Conservation (phyloP, 1,140 invertebrate species). For the Cecropterus lyciades region DNA sequence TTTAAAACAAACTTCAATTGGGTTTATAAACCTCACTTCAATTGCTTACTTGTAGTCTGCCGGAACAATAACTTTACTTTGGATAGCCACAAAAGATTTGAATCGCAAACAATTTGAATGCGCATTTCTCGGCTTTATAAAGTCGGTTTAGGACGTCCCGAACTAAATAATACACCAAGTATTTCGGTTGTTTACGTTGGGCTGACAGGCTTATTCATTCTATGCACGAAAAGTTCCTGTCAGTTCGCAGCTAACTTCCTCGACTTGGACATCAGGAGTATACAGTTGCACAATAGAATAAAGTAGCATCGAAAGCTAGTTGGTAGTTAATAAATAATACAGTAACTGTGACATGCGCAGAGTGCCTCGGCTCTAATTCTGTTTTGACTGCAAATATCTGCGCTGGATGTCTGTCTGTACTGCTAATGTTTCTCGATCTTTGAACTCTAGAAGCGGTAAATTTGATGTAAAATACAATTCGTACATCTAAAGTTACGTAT, state of each 20-base stretch:
- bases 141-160: constrained; percentile 34
- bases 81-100: constrained; percentile 34
- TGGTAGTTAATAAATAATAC: constrained; percentile 83
- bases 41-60: constrained; percentile 23
- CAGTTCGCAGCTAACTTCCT: constrained; percentile 66
- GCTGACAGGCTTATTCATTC: constrained; percentile 75
- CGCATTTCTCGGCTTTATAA: constrained; percentile 30
- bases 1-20: constrained; percentile 24
- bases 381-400: constrained; percentile 83
- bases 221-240: constrained; percentile 80
- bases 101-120: constrained; percentile 36
- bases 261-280: constrained; percentile 72
- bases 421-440: constrained; percentile 40
- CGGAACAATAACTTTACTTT: constrained; percentile 32
- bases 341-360: constrained; percentile 78
- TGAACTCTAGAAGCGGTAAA: constrained; percentile 37
- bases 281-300: constrained; percentile 81
- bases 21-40: constrained; percentile 25
- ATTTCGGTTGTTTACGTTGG: constrained; percentile 63
- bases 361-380: constrained; percentile 73
- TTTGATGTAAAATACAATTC: constrained; percentile 22
- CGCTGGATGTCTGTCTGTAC: constrained; percentile 62
- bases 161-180: constrained; percentile 57
- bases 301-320: constrained; percentile 82
- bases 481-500: neutral